phyloP scores from a whole-genome alignment of 1,140 invertebrate genomes.

The Phortica variegata region DNA sequence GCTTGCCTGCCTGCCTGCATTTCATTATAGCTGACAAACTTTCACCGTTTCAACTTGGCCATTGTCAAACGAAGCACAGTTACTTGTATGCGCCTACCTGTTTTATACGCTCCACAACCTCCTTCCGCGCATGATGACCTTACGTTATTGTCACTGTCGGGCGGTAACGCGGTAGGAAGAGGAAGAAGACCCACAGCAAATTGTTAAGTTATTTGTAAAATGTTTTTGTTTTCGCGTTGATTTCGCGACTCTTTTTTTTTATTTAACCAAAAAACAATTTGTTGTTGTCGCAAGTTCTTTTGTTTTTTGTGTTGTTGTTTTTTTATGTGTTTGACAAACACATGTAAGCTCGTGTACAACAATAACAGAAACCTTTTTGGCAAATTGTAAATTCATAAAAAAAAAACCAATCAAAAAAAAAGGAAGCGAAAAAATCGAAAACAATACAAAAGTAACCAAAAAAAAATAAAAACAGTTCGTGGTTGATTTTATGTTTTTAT shows the following conservation, averaged over 20 bases:
- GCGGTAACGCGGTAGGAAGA: too few relatives aligned
- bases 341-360: slow-evolving; percentile 31
- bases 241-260: slow-evolving; percentile 7
- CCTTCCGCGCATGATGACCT: slow-evolving; percentile 14
- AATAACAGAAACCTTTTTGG: slow-evolving; percentile 34
- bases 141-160: slow-evolving; percentile 15
- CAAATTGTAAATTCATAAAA: slow-evolving; percentile 42
- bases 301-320: slow-evolving; percentile 7
- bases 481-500: slow-evolving; percentile 30
- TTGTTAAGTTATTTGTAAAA: slow-evolving; percentile 52
- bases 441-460: slow-evolving; percentile 3
- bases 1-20: too few relatives aligned
- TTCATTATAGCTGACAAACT: slow-evolving; percentile 19
- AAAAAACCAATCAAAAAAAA: slow-evolving; percentile 15
- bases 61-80: too few relatives aligned
- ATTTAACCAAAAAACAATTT: slow-evolving; percentile 2
- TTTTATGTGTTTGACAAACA: slow-evolving; percentile 27
- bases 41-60: slow-evolving; percentile 29
- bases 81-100: slow-evolving; percentile 27
- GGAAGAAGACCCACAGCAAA: slow-evolving; percentile 46
- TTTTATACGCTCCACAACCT: not conserved
- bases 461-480: too few relatives aligned
- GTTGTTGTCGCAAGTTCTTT: slow-evolving; percentile 16
- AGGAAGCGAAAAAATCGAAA: slow-evolving; percentile 27
- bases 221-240: too few relatives aligned